Conservation (phyloP, 2,113 vertebrate genomes). For the Oryzias celebensis region DNA sequence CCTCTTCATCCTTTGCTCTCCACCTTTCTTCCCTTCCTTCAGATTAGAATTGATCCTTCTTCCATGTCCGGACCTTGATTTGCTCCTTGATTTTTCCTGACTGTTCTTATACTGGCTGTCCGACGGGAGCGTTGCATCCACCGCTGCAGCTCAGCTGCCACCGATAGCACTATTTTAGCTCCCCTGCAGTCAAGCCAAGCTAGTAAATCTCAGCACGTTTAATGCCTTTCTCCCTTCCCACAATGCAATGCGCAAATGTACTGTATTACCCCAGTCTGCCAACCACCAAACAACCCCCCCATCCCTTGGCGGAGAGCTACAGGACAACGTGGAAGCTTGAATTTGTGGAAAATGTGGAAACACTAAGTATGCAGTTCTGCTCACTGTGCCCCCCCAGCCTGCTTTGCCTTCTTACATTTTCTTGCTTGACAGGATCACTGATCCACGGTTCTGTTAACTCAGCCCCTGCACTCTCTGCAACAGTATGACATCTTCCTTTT, state of each 20-base stretch:
- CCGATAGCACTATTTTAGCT: slow-evolving; percentile 57
- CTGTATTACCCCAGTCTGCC: slow-evolving; percentile 40
- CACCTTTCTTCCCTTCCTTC: slow-evolving; percentile 41
- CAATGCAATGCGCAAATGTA: slow-evolving; percentile 61
- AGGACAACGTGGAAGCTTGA: slow-evolving; percentile 30
- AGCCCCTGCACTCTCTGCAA: slow-evolving; percentile 42
- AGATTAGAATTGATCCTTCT: slow-evolving; percentile 54
- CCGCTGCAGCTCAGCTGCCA: slow-evolving; percentile 37
- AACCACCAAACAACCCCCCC: not conserved
- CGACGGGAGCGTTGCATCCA: slow-evolving; percentile 40
- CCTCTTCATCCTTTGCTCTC: slow-evolving; percentile 31
- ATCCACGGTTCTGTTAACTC: slow-evolving; percentile 62
- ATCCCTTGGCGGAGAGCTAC: slow-evolving; percentile 24
- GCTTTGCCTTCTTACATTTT: slow-evolving; percentile 54
- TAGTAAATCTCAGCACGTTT: slow-evolving; percentile 66
- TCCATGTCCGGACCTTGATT: slow-evolving; percentile 46
- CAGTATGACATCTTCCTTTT: slow-evolving; percentile 32
- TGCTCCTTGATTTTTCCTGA: slow-evolving; percentile 48
- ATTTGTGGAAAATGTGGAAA: slow-evolving; percentile 31
- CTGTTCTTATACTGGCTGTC: slow-evolving; percentile 40
- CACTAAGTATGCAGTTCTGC: slow-evolving; percentile 38
- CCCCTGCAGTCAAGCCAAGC: slow-evolving; percentile 51
- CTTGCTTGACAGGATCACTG: slow-evolving; percentile 59
- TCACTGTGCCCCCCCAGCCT: slow-evolving; percentile 36
- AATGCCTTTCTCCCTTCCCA: slow-evolving; percentile 57